phyloP scores from a whole-genome alignment of 1,140 invertebrate genomes.

The Rhopalosiphum maidis region DNA sequence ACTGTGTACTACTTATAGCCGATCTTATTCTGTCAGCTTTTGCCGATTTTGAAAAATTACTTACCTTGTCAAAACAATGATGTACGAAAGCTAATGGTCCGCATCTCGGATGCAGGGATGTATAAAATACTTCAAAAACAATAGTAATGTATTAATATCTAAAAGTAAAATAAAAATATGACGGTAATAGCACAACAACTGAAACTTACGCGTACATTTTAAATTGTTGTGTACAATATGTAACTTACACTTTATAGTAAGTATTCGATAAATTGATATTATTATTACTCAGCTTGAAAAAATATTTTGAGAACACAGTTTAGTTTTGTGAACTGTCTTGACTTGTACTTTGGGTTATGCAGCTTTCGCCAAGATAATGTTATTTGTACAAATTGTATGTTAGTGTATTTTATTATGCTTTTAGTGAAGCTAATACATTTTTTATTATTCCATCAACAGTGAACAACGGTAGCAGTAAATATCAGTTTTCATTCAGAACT shows the following conservation, averaged over 20 bases:
- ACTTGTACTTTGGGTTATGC: not conserved
- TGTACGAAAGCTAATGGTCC: slow-evolving; percentile 43
- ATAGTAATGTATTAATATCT: slow-evolving; percentile 32
- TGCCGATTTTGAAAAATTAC: slow-evolving; percentile 53
- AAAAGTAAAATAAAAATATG: not conserved
- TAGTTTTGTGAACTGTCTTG: not conserved
- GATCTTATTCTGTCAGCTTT: slow-evolving; percentile 35
- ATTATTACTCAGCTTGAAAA: too few relatives aligned
- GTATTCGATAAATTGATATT: too few relatives aligned
- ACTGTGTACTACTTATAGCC: not conserved
- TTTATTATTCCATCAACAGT: not conserved
- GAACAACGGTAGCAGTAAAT: not conserved
- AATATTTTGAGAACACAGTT: not conserved
- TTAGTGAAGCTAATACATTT: not conserved
- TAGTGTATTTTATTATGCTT: not conserved
- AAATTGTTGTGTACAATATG: not conserved
- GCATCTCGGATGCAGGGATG: not conserved
- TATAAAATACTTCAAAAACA: slow-evolving; percentile 15
- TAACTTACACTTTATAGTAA: not conserved
- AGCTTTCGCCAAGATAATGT: not conserved
- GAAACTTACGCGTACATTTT: not conserved
- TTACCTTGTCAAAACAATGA: slow-evolving; percentile 53
- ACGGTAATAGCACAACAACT: not conserved
- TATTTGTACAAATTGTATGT: not conserved
- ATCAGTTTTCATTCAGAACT: not conserved